Percentiles rank a stretch among this genome's conserved stretches.
These are phyloP conservation scores for Leptinotarsa juncta DNA, from an alignment of 2,888 invertebrate species.

Conservation along the genomic window DNA sequence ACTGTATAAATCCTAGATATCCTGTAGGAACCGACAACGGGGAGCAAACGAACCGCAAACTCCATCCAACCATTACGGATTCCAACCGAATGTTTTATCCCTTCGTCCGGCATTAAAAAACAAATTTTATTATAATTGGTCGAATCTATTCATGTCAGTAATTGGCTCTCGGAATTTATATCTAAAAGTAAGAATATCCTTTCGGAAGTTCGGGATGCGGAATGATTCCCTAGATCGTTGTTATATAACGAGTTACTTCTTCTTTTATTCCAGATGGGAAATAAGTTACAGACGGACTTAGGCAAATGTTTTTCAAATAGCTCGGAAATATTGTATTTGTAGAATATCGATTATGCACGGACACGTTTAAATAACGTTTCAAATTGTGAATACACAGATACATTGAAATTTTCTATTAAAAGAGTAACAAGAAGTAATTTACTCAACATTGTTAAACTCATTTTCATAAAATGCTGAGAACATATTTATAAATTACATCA, in stretches of 20 bases:
- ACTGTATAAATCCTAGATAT: conserved; percentile 48
- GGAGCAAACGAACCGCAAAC: conserved; percentile 46
- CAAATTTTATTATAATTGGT: conserved; percentile 29
- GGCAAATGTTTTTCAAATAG: too few relatives aligned
- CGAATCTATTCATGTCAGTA: conserved; percentile 17
- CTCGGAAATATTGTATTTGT: too few relatives aligned
- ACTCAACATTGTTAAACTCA: too few relatives aligned
- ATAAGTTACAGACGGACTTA: not conserved
- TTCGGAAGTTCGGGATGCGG: conserved; percentile 7
- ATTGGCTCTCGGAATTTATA: conserved; percentile 14
- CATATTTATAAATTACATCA: too few relatives aligned
- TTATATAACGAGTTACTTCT: not conserved
- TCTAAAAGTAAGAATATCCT: conserved; percentile 12
- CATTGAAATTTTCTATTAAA: too few relatives aligned
- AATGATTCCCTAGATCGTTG: conserved; percentile 13
- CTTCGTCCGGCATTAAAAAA: conserved; percentile 30
- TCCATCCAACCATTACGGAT: conserved; percentile 45
- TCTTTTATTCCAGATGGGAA: not conserved
- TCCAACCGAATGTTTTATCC: conserved; percentile 45
- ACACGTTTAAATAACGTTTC: too few relatives aligned
- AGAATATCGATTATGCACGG: too few relatives aligned
- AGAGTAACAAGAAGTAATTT: too few relatives aligned
- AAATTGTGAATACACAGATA: too few relatives aligned
- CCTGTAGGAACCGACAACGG: conserved; percentile 38
- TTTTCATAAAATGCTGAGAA: too few relatives aligned